Conservation (phyloP, 2,797 vertebrate genomes). For the Brachyrhaphis roseni region DNA sequence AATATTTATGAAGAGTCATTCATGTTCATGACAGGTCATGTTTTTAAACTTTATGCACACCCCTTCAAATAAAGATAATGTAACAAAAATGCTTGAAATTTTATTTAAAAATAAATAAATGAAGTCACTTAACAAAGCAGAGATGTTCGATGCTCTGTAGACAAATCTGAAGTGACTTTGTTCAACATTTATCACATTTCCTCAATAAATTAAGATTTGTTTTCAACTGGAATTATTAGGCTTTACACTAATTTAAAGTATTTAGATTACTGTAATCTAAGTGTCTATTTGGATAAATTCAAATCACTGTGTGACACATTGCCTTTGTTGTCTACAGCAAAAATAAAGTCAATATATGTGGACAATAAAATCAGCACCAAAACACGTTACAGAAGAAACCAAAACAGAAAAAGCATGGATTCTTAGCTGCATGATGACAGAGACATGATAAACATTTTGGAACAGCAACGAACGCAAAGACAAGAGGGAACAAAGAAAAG, state of each 20-base stretch:
- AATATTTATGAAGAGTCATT: no score
- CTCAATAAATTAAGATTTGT: neutral
- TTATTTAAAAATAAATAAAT: no score
- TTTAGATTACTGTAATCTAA: neutral
- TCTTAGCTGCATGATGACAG: slow-evolving; percentile 13
- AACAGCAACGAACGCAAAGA: slow-evolving; percentile 22
- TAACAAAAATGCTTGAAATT: neutral
- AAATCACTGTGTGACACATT: slow-evolving; percentile 34
- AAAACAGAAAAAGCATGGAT: slow-evolving; percentile 45
- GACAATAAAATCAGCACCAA: slow-evolving; percentile 51
- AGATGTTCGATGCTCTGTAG: slow-evolving; percentile 41
- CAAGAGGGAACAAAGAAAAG: slow-evolving; percentile 29
- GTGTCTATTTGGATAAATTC: slow-evolving; percentile 24
- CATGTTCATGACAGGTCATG: no score
- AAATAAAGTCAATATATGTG: slow-evolving; percentile 51
- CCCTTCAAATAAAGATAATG: neutral
- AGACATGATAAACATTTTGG: slow-evolving; percentile 34
- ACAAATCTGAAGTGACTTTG: slow-evolving; percentile 6
- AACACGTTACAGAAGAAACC: slow-evolving; percentile 37
- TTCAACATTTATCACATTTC: neutral
- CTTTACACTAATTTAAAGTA: neutral
- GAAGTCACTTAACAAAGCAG: slow-evolving; percentile 15
- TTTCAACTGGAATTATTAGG: neutral
- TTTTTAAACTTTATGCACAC: no score
- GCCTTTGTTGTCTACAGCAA: slow-evolving; percentile 44